Evolutionary conservation across 1,140 invertebrate species (phyloP).

Genomic region (Drusus annulatus): DNA sequence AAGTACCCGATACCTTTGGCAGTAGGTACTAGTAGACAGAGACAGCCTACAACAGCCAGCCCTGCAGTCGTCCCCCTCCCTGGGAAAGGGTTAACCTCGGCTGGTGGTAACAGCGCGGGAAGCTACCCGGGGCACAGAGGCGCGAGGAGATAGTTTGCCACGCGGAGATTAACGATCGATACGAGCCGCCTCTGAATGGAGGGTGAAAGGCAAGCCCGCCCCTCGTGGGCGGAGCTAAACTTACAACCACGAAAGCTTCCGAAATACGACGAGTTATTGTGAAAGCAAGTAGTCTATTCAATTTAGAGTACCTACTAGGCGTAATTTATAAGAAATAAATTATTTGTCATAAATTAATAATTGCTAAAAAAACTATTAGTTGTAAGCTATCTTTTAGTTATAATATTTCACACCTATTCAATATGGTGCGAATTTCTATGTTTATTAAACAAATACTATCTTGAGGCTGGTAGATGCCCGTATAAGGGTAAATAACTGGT

Average conservation of each 20-base stretch:
- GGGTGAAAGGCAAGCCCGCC: constrained; percentile 55
- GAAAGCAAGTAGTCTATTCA: too few relatives aligned
- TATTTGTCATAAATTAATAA: too few relatives aligned
- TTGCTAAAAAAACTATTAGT: too few relatives aligned
- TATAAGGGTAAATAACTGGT: too few relatives aligned
- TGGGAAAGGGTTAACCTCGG: constrained; percentile 61
- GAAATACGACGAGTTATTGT: background rate
- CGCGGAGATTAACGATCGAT: constrained; percentile 58
- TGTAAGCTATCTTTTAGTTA: too few relatives aligned
- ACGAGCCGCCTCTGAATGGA: constrained; percentile 37
- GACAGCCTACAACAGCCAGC: background rate
- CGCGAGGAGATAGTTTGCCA: constrained; percentile 19
- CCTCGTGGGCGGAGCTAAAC: constrained; percentile 8
- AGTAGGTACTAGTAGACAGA: background rate
- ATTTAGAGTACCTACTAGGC: too few relatives aligned
- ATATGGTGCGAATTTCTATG: too few relatives aligned
- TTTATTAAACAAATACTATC: too few relatives aligned
- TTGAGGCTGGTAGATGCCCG: too few relatives aligned
- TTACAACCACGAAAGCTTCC: background rate
- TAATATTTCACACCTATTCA: too few relatives aligned
- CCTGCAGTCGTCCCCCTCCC: background rate
- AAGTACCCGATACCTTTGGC: too few relatives aligned
- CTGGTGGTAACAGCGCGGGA: constrained; percentile 67
- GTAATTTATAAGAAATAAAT: too few relatives aligned
- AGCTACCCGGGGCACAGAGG: constrained; percentile 67